These are phyloP conservation scores for Drosophila bifasciata DNA, from an alignment of 1,140 invertebrate genomes.

Conservation along the genomic window DNA sequence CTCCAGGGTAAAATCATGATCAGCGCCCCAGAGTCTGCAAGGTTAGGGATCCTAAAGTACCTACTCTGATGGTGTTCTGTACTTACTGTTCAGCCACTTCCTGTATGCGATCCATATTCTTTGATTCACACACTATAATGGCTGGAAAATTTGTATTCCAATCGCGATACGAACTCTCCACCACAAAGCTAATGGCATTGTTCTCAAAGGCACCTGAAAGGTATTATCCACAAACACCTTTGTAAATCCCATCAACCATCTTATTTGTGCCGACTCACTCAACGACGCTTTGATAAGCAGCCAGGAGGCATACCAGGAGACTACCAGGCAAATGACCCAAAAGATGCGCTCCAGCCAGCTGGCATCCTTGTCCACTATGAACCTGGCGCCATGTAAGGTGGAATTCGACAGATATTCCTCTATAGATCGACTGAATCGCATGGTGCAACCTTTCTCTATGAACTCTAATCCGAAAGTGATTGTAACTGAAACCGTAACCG, in stretches of 20 bases:
- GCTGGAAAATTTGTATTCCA: slow-evolving; percentile 89
- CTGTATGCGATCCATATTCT: slow-evolving; percentile 86
- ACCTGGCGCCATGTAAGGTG: slow-evolving; percentile 86
- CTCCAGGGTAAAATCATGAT: slow-evolving; percentile 88
- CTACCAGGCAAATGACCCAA: slow-evolving; percentile 87
- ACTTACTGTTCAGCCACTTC: slow-evolving; percentile 86
- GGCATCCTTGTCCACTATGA: slow-evolving; percentile 85
- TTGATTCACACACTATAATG: slow-evolving; percentile 87
- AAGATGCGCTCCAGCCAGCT: slow-evolving; percentile 86
- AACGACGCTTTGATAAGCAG: slow-evolving; percentile 86
- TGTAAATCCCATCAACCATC: background rate
- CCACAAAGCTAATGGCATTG: slow-evolving; percentile 88
- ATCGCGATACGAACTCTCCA: slow-evolving; percentile 88
- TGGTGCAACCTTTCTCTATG: background rate
- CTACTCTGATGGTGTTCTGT: background rate
- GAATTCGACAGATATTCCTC: slow-evolving; percentile 84
- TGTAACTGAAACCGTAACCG: background rate
- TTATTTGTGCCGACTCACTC: slow-evolving; percentile 50
- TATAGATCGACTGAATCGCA: slow-evolving; percentile 57
- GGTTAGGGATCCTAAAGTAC: too few species aligned
- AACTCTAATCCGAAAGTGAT: slow-evolving; percentile 2
- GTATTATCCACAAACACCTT: background rate
- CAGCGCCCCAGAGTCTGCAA: slow-evolving; percentile 86
- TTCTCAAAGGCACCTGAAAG: slow-evolving; percentile 77
- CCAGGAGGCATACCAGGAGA: slow-evolving; percentile 87